Evolutionary conservation across 2,797 vertebrate species (phyloP).

Genomic region (Phrynocephalus vlangalii): DNA sequence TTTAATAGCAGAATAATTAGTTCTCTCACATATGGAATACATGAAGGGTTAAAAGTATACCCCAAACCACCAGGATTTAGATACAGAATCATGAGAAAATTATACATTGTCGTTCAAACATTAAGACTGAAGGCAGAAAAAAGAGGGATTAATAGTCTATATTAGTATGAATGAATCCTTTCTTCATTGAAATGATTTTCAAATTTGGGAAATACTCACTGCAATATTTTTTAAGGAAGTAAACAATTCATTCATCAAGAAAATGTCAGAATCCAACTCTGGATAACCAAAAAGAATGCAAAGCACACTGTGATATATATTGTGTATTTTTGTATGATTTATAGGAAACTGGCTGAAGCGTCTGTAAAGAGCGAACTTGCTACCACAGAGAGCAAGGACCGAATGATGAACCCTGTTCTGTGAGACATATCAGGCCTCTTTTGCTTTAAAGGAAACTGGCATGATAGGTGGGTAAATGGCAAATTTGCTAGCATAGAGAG

Average conservation of each 20-base stretch:
- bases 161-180: too few species aligned
- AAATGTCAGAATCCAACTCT: too few species aligned
- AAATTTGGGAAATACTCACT: too few species aligned
- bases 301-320: not conserved
- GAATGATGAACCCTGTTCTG: not conserved
- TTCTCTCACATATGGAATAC: not conserved
- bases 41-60: not conserved
- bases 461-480: not conserved
- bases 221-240: too few species aligned
- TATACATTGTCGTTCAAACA: too few species aligned
- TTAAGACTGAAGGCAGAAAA: too few species aligned
- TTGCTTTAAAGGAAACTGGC: fast-evolving
- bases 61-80: not conserved
- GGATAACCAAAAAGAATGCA: too few species aligned
- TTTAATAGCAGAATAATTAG: slow-evolving; percentile 3
- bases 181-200: too few species aligned
- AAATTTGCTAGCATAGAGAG: slow-evolving; percentile 64
- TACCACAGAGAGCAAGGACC: slow-evolving; percentile 57
- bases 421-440: not conserved
- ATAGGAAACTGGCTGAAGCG: fast-evolving
- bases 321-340: not conserved
- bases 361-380: slow-evolving; percentile 14
- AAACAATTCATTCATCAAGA: too few species aligned
- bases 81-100: not conserved
- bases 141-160: too few species aligned